These are phyloP conservation scores for Crocodylus rhombifer DNA, from an alignment of 2,797 vertebrate species.

Conservation along the genomic window DNA sequence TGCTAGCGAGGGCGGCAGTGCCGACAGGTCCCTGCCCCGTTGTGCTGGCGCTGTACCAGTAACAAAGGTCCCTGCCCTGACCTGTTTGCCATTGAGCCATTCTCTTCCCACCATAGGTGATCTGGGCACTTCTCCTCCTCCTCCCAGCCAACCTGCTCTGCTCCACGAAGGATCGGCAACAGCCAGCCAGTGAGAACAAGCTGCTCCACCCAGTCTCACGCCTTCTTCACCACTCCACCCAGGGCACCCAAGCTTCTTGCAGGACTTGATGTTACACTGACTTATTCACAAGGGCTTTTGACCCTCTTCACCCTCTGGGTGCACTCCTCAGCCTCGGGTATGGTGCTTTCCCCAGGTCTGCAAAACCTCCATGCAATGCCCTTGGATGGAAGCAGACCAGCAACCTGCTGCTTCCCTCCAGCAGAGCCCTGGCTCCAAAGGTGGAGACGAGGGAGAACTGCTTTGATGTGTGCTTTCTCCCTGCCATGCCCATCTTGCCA, in stretches of 20 bases:
- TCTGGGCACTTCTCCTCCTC: neutral
- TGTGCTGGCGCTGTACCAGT: neutral
- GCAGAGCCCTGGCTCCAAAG: neutral
- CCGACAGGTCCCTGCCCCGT: neutral
- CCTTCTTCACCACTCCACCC: neutral
- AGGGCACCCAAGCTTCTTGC: neutral
- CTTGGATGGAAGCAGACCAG: neutral
- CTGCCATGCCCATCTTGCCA: neutral
- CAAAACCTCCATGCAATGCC: neutral
- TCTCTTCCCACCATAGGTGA: neutral
- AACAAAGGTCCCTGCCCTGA: neutral
- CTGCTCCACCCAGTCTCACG: slow-evolving; percentile 12
- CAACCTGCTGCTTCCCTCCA: neutral
- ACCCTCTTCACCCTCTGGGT: neutral
- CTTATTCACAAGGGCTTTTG: accelerated
- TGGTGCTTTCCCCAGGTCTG: neutral
- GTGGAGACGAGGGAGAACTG: neutral
- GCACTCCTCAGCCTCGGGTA: accelerated
- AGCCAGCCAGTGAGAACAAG: neutral
- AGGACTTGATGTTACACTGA: neutral
- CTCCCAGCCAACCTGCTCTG: neutral
- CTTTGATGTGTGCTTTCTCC: neutral
- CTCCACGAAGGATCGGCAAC: neutral
- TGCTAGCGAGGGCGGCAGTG: neutral
- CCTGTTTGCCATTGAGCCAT: neutral